A percentile compares a stretch with the other conserved stretches of the same genome.
These are phyloP conservation scores for Philereme transversata DNA, from an alignment of 2,888 invertebrate genomes.

Conservation along the genomic window DNA sequence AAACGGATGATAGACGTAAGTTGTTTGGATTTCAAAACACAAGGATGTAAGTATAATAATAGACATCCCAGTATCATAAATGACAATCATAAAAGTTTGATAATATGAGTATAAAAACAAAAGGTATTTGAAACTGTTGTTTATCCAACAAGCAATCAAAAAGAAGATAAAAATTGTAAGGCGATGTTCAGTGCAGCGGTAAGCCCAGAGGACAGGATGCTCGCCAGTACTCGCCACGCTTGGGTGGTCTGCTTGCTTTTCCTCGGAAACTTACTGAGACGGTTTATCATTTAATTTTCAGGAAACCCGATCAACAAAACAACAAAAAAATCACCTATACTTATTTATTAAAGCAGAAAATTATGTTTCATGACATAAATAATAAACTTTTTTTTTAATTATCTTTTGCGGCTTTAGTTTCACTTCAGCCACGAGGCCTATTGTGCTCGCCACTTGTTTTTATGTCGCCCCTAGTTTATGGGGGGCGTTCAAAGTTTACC, in stretches of 20 bases:
- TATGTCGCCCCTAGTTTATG: too few relatives aligned
- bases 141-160: slow-evolving; percentile 7
- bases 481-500: too few relatives aligned
- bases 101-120: too few relatives aligned
- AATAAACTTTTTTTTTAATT: not conserved
- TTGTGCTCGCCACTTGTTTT: too few relatives aligned
- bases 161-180: slow-evolving; percentile 4
- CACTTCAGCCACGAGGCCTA: too few relatives aligned
- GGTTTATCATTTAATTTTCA: slow-evolving; percentile 1
- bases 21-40: too few relatives aligned
- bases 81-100: too few relatives aligned
- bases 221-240: slow-evolving; percentile 6
- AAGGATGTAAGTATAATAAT: too few relatives aligned
- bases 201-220: slow-evolving; percentile 6
- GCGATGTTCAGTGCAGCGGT: slow-evolving; percentile 20
- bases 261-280: slow-evolving; percentile 8
- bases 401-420: too few relatives aligned
- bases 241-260: slow-evolving; percentile 12
- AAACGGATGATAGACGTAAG: not conserved
- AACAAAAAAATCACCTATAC: not conserved
- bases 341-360: not conserved
- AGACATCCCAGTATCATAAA: too few relatives aligned
- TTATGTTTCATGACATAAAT: not conserved
- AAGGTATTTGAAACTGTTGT: not conserved
- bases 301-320: not conserved